Evolutionary conservation across 2,888 invertebrate genomes (phyloP).

Genomic region (Pristionchus entomophagus): DNA sequence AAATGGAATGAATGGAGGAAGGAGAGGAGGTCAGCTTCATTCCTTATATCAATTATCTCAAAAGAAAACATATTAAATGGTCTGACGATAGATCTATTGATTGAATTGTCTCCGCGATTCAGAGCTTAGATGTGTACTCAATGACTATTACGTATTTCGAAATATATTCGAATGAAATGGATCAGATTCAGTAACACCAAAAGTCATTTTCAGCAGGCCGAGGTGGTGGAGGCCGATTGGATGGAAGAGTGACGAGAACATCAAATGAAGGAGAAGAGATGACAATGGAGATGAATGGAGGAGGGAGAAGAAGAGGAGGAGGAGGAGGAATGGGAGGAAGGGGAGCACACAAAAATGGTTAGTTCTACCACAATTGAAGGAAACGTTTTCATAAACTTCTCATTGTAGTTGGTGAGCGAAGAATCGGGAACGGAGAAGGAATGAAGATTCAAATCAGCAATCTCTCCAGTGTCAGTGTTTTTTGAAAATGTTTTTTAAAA

Average conservation of each 20-base stretch:
- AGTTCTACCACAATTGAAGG: neutral
- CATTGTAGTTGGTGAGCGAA: neutral
- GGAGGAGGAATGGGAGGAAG: conserved; percentile 7
- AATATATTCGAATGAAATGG: too few relatives aligned
- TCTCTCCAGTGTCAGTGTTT: neutral
- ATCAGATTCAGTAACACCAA: too few relatives aligned
- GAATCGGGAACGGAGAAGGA: neutral
- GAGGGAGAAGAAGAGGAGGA: conserved; percentile 30
- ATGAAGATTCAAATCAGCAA: conserved; percentile 31
- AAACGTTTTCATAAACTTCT: too few relatives aligned
- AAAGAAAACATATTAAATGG: too few relatives aligned
- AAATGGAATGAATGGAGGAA: neutral
- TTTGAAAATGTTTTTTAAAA: neutral
- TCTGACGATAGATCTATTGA: too few relatives aligned
- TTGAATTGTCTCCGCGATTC: too few relatives aligned
- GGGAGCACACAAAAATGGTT: neutral
- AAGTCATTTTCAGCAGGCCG: too few relatives aligned
- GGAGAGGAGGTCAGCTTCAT: neutral
- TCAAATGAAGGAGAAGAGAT: conserved; percentile 9
- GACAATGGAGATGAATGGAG: neutral
- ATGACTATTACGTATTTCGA: too few relatives aligned
- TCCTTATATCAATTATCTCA: too few relatives aligned
- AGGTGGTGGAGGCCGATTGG: conserved; percentile 14
- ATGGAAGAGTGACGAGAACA: conserved; percentile 39
- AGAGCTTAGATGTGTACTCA: too few relatives aligned